These are phyloP conservation scores for Sarcophaga rosellei DNA, from an alignment of 2,888 invertebrate genomes.

Conservation along the genomic window DNA sequence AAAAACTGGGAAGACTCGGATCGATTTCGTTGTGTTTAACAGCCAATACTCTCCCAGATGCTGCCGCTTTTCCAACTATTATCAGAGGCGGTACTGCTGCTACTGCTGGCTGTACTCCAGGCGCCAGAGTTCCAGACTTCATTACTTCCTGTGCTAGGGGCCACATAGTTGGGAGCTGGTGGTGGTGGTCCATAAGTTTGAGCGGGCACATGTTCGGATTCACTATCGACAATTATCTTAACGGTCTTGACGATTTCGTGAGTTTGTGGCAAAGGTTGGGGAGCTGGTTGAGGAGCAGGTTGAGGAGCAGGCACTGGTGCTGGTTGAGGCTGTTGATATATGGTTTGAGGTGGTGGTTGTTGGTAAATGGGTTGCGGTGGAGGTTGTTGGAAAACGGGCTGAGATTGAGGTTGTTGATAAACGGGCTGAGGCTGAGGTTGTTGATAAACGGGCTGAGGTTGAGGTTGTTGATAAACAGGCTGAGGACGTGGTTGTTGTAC, in stretches of 20 bases:
- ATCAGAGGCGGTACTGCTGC: not conserved
- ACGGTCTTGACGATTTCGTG: conserved; percentile 43
- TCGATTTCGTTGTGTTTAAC: conserved; percentile 32
- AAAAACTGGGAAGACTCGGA: conserved; percentile 35
- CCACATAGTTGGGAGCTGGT: conserved; percentile 2
- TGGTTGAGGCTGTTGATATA: conserved; percentile 49
- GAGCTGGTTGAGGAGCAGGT: conserved; percentile 36
- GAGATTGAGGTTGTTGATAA: conserved; percentile 50
- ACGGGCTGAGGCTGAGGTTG: conserved; percentile 24
- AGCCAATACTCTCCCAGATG: conserved; percentile 54
- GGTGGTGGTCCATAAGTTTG: conserved; percentile 53
- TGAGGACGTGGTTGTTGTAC: conserved; percentile 55
- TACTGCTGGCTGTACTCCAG: conserved; percentile 28
- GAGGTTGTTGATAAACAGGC: conserved; percentile 70
- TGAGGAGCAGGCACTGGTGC: conserved; percentile 44
- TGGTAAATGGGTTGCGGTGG: conserved; percentile 50
- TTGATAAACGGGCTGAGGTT: conserved; percentile 70
- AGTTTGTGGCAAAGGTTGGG: conserved; percentile 22
- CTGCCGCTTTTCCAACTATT: conserved; percentile 48
- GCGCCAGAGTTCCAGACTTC: conserved; percentile 47
- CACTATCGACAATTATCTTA: conserved; percentile 46
- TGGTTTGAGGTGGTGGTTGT: conserved; percentile 33
- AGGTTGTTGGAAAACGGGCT: conserved; percentile 47
- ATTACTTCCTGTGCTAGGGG: conserved; percentile 8
- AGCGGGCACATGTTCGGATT: conserved; percentile 43